A percentile compares a stretch with the other conserved stretches of the same genome.
phyloP scores from a whole-genome alignment of 2,113 vertebrate species.

The Rafetus swinhoei region DNA sequence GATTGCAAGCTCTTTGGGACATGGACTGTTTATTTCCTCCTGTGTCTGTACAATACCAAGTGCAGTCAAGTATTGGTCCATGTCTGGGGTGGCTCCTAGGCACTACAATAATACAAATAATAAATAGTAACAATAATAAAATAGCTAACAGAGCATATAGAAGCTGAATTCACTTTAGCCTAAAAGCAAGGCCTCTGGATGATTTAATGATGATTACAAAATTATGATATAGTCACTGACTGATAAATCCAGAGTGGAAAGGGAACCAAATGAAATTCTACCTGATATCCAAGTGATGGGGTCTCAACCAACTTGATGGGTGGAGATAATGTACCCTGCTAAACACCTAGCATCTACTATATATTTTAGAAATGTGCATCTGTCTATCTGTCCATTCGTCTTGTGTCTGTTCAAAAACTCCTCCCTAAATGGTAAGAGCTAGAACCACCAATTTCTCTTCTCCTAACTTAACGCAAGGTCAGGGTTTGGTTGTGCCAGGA shows the following conservation, averaged over 20 bases:
- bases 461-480: too few relatives aligned
- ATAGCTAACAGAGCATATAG: neutral
- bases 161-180: neutral
- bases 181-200: neutral
- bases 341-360: neutral
- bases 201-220: neutral
- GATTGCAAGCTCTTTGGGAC: neutral
- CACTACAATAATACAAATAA: neutral
- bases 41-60: neutral
- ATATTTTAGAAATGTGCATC: too few relatives aligned
- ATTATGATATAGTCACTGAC: neutral
- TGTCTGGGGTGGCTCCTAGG: neutral
- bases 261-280: neutral
- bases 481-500: too few relatives aligned
- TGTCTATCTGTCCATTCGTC: too few relatives aligned
- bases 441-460: too few relatives aligned
- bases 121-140: neutral
- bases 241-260: too few relatives aligned
- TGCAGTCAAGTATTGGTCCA: neutral
- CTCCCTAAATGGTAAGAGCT: too few relatives aligned
- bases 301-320: neutral
- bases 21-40: neutral
- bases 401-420: too few relatives aligned
- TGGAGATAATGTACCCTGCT: neutral
- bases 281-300: neutral